Evolutionary conservation across 1,140 invertebrate genomes (phyloP).

Genomic region (Neodiprion virginianus): DNA sequence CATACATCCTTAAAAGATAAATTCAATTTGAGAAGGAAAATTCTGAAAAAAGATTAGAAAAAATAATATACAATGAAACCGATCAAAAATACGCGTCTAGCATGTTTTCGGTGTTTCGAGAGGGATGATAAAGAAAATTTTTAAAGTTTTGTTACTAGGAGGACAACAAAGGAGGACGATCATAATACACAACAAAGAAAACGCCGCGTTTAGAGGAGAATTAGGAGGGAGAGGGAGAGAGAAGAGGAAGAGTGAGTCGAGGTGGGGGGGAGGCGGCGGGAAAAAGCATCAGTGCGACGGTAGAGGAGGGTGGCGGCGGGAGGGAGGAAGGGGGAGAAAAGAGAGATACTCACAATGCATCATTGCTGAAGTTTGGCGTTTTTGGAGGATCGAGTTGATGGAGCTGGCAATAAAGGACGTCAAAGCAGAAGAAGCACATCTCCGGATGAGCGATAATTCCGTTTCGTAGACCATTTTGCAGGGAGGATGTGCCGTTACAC

Average conservation of each 20-base stretch:
- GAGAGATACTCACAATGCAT: constrained; percentile 85
- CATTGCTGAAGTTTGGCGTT: constrained; percentile 90
- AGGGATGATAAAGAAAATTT: too few species aligned
- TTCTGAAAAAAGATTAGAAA: too few species aligned
- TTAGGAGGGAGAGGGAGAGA: constrained; percentile 16
- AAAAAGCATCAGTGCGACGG: not conserved
- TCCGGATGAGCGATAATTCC: constrained; percentile 83
- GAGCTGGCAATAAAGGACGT: constrained; percentile 93
- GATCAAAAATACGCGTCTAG: too few species aligned
- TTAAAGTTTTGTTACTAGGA: too few species aligned
- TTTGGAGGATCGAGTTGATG: constrained; percentile 91
- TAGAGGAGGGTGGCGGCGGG: not conserved
- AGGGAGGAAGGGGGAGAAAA: not conserved
- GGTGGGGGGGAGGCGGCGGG: not conserved
- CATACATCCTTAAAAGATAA: too few species aligned
- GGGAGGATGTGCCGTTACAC: constrained; percentile 59
- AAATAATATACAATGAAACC: too few species aligned
- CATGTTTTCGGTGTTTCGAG: too few species aligned
- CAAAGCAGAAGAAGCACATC: constrained; percentile 99
- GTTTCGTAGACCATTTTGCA: constrained; percentile 52
- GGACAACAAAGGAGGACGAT: not conserved
- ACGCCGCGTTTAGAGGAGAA: not conserved
- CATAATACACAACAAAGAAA: constrained; percentile 16
- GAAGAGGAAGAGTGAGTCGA: constrained; percentile 22
- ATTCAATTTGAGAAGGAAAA: too few species aligned